Evolutionary conservation across 2,113 vertebrate species (phyloP), one percentile per base, ranked within the genome.

Genomic region (Bufo gargarizans): DNA sequence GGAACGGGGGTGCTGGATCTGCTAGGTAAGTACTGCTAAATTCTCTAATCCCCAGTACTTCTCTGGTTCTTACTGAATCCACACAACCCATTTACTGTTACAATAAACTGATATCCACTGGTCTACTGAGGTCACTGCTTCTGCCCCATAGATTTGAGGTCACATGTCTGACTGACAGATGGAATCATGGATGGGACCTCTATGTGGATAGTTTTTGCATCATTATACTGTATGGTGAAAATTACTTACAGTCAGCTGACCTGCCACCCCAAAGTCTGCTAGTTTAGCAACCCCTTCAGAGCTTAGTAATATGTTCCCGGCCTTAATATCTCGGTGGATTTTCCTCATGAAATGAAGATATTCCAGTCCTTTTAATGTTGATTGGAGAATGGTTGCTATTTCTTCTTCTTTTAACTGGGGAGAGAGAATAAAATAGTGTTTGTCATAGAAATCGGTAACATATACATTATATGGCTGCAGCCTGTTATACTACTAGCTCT

Each of bases 321-420:
- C 98, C 90, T 99, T 99, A 91, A 99, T 99, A 92, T 99, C 98
- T 88, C 98, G 93, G 93, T 99, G 98, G 94, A 99, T 99, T 93
- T 99, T 99, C 91, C 97, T 97, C 98, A 99, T 99, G 91, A 99
- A 99, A 95, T 99, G 98, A 89, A 99, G 96, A 90, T 99, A 99
- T 91, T 99, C 98, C 0, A 99, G 90, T 71, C 98, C 98, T 80
- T 97, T 99, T 90, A 99, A 93, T 0, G 97, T 99, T 0, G 97
- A 97, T 0, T 97, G 96, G 59, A 98, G 86, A 92, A 99, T 97
- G 74, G 97, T 93, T 86, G 96, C 93, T 12, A 97, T 97, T 95
- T 99, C 97, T 72, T 99, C 97, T 91, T 99, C 97, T 58, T 94
- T 96, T 88, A 99, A 93, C 98, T 99, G 76, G 72, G 65, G 56